A percentile compares a stretch with the other conserved stretches of the same genome.
phyloP scores from a whole-genome alignment of 2,797 vertebrate genomes.

The Anniella stebbinsi region DNA sequence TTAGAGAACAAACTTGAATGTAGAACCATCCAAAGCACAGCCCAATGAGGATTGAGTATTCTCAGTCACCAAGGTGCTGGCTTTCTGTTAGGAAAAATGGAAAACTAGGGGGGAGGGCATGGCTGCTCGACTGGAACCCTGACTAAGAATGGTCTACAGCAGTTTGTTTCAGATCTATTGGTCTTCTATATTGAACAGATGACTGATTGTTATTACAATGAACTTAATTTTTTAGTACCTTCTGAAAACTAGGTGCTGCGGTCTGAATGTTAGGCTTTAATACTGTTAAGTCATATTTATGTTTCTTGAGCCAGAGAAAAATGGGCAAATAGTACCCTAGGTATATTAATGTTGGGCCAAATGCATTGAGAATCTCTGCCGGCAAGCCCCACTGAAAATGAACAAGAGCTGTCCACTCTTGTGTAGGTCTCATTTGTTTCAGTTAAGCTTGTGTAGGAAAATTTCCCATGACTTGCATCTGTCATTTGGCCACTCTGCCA shows the following conservation, averaged over 20 bases:
- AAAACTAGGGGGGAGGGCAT: neutral
- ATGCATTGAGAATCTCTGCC: neutral
- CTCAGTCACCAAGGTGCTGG: neutral
- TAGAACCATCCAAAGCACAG: neutral
- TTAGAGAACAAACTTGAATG: neutral
- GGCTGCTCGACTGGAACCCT: neutral
- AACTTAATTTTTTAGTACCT: neutral
- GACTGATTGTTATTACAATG: neutral
- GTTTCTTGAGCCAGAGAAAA: too few species aligned
- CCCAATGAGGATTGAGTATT: neutral
- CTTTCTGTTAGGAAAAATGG: too few species aligned
- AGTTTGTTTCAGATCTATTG: neutral
- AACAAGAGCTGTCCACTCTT: neutral
- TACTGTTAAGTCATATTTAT: neutral
- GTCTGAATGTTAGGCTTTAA: neutral
- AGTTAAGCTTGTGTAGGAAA: neutral
- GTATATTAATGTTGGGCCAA: neutral
- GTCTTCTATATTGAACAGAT: neutral
- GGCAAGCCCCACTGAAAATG: neutral
- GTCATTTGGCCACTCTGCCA: neutral
- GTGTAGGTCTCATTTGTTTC: neutral
- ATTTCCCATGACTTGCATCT: neutral
- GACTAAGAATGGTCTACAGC: too few species aligned
- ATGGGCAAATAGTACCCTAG: too few species aligned
- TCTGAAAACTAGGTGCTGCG: neutral